Evolutionary conservation across 2,888 invertebrate species (phyloP), one percentile per base, ranked within the genome.

Genomic region (Drosophila buzzatii): DNA sequence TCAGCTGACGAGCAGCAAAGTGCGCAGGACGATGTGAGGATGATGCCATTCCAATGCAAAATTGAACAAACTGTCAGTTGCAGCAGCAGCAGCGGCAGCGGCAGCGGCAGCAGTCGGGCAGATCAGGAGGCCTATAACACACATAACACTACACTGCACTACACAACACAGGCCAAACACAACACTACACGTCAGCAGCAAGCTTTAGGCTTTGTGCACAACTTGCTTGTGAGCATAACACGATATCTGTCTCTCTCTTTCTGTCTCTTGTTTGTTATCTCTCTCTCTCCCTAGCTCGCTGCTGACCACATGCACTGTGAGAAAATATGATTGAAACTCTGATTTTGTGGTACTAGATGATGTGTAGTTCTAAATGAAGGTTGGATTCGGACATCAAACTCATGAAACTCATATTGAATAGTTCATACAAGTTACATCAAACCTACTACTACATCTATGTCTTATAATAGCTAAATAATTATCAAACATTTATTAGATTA

Each of bases 61-160:
- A 89, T 86, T 83, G 70, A 85, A 76, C 87, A 79, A 79, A 72
- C 87, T 81, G 89, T 81, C 89, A 84, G 73, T 73, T 81, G 85
- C 89, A 51, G 49, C 49, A 31, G 31, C 31, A 23, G 45, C 45
- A 7, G 14, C 2, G 5, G 31, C 10, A 14, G 16, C 27, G 5
- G n/a, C 45, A 16, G 44, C 23, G 7, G 8, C 8, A 18, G 18
- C 31, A 85, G 55, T 55, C 52, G 62, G 57, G 57, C 57, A 61
- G 65, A 65, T 71, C 59, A 66, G 41, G 56, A 44, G 41, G 52
- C 55, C 70, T 52, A 65, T 35, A 57, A 45, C 64, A 69, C 49
- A 53, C 27, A 41, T 41, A 64, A 53, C 65, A 70, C 64, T 61
- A 68, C 39, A 55, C 68, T 52, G 53, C 79, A 72, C 58, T 44